Evolutionary conservation across 2,113 vertebrate species (phyloP).

Genomic region (Macrotis lagotis): DNA sequence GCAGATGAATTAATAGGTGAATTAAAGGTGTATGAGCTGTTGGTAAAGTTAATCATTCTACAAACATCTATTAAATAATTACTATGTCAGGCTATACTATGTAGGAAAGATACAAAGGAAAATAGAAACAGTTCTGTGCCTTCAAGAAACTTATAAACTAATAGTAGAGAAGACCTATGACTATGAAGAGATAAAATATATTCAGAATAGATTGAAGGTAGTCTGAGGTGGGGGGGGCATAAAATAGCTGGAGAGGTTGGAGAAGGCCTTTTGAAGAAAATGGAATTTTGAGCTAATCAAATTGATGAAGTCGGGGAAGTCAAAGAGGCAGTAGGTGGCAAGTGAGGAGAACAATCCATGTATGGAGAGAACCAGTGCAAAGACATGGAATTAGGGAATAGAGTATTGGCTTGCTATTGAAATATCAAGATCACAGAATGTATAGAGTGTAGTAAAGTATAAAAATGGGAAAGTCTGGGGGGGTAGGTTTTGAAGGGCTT

Average conservation of each 20-base stretch:
- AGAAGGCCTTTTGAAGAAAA: not conserved
- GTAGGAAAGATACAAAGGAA: not conserved
- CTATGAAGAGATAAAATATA: not conserved
- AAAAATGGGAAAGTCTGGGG: not conserved
- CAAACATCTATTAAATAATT: not conserved
- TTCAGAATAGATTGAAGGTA: not conserved
- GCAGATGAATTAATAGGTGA: not conserved
- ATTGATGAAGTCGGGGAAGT: not conserved
- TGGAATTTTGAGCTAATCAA: not conserved
- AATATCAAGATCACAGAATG: not conserved
- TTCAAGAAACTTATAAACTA: not conserved
- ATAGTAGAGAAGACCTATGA: not conserved
- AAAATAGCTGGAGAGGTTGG: not conserved
- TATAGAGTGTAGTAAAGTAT: not conserved
- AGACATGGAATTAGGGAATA: not conserved
- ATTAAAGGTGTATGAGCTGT: not conserved
- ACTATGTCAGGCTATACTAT: not conserved
- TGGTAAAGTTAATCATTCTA: not conserved
- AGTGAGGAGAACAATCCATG: not conserved
- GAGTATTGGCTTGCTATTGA: not conserved
- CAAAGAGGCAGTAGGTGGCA: not conserved
- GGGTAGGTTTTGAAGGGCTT: not conserved
- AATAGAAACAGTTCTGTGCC: not conserved
- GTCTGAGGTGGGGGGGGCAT: not conserved
- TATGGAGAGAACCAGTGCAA: not conserved